Conservation (phyloP, 2,113 vertebrate species). For the Corapipo altera region DNA sequence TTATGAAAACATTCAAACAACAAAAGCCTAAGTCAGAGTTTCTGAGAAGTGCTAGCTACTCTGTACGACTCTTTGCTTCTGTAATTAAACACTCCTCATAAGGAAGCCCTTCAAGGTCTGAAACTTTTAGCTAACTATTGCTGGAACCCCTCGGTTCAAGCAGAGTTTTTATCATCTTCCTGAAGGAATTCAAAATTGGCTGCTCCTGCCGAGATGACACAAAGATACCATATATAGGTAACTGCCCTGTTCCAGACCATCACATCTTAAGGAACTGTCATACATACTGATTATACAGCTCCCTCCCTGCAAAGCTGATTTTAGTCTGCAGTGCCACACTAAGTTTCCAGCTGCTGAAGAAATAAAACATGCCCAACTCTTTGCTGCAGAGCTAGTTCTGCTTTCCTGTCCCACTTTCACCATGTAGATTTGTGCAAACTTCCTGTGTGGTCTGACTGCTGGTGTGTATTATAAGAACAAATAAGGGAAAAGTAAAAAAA, state of each 20-base stretch:
- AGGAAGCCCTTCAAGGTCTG: neutral
- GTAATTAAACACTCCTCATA: neutral
- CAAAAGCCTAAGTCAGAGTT: neutral
- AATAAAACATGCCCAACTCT: neutral
- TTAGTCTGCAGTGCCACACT: neutral
- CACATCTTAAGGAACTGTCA: neutral
- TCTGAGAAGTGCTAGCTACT: neutral
- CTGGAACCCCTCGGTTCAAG: neutral
- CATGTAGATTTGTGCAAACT: neutral
- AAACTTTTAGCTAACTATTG: neutral
- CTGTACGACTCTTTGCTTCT: neutral
- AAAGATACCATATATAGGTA: slow-evolving; percentile 40
- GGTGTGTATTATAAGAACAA: neutral
- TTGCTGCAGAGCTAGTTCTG: neutral
- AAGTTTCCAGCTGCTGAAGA: neutral
- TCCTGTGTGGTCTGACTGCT: slow-evolving; percentile 11
- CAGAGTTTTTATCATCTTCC: neutral
- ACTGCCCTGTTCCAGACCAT: slow-evolving; percentile 3
- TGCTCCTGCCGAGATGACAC: neutral
- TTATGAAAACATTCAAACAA: neutral
- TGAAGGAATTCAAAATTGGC: slow-evolving; percentile 10
- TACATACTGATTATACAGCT: neutral
- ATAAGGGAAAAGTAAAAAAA: accelerated
- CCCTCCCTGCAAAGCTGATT: neutral
- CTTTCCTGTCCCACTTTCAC: neutral